Percentiles rank a stretch among this genome's conserved stretches.
Evolutionary conservation across 2,113 vertebrate genomes (phyloP).

Genomic region (Calidris pygmaea): DNA sequence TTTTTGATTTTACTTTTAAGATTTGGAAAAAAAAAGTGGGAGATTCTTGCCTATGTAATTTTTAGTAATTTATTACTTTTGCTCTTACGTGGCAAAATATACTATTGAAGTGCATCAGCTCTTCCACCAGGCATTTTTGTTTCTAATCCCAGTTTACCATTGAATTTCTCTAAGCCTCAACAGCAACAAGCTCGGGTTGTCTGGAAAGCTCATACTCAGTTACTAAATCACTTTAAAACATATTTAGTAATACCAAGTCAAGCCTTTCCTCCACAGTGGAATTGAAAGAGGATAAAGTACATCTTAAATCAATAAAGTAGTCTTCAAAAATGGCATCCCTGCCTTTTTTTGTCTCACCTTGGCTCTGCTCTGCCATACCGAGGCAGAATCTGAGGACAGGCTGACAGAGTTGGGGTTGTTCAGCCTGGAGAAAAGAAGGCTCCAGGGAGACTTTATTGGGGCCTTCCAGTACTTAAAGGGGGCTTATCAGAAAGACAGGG

Average conservation of each 20-base stretch:
- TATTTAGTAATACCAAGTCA: neutral
- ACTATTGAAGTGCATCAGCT: neutral
- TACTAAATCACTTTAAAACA: neutral
- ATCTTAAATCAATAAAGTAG: neutral
- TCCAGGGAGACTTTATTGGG: fast-evolving
- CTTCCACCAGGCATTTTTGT: neutral
- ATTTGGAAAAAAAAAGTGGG: neutral
- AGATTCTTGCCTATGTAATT: neutral
- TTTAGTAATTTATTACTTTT: neutral
- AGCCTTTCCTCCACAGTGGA: neutral
- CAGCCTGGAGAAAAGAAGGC: neutral
- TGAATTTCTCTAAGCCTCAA: neutral
- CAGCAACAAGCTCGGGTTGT: neutral
- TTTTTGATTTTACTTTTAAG: neutral
- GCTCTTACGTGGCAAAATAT: neutral
- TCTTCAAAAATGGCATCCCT: neutral
- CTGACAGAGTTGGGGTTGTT: neutral
- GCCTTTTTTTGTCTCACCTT: neutral
- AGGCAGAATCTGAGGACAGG: neutral
- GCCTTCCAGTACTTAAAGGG: neutral
- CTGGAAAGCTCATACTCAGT: neutral
- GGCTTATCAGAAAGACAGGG: neutral
- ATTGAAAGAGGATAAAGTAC: neutral
- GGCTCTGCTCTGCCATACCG: neutral
- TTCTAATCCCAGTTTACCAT: neutral